Evolutionary conservation across 23 tunicate species (phyloP), one percentile per base, ranked within the genome.

Genomic region (Ascidia mentula): DNA sequence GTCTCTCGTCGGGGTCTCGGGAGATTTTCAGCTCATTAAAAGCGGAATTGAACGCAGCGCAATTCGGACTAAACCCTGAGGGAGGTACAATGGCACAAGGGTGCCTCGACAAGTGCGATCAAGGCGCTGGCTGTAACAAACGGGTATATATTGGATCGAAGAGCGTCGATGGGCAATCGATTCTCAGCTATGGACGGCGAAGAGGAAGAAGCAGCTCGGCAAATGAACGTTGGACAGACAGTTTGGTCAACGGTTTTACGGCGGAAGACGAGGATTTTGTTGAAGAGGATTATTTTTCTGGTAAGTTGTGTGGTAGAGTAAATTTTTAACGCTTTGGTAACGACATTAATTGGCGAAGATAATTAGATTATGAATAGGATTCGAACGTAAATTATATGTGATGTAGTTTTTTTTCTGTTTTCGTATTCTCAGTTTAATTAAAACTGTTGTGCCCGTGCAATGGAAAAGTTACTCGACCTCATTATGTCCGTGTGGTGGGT

Each of bases 11-110:
- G 22, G 28, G 15, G 65, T 9, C 65, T 3, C 65, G 65, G 24
- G 53, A 53, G 65, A 53, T 53, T 53, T 9, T 9, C 65, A 53
- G 65, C 65, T 53, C 65, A 53, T 53, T 53, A 9, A 53, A 53
- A 28, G 65, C 65, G 65, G 2, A 53, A 53, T 53, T 53, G 65
- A 28, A 53, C 22, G 12, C 2, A 9, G 65, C 1, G 65, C 65
- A 53, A 53, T 53, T 53, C 13, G 28, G 12, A 6, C n/a, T 26
- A 53, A 26, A 6, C 65, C 65, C 65, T 26, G 22, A 5, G 65
- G 65, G 65, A 53, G 24, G n/a, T 53, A 20, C 13, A 9, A 3
- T 53, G 65, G 65, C 65, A 28, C 7, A 9, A 5, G 28, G 13
- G 24, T 20, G 22, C 65, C 65, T 1, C 12, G 13, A 28, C 65